phyloP scores from a whole-genome alignment of 2,113 vertebrate species.

The Platysternon megacephalum region DNA sequence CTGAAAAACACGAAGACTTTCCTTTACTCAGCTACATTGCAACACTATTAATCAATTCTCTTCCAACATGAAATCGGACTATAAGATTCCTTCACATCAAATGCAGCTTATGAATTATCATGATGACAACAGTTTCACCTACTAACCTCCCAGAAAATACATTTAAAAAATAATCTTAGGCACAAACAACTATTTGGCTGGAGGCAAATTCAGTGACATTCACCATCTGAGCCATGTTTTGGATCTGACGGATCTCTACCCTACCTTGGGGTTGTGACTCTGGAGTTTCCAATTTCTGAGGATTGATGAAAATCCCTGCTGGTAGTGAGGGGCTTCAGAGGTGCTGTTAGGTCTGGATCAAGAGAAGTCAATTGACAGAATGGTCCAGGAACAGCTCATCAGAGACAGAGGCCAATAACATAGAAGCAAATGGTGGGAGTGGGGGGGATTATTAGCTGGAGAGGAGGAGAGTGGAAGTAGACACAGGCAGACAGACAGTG shows the following conservation, averaged over 20 bases:
- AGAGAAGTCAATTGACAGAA: not conserved
- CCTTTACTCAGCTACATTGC: not conserved
- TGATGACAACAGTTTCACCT: not conserved
- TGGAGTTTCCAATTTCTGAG: not conserved
- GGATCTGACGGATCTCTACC: not conserved
- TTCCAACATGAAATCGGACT: not conserved
- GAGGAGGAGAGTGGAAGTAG: not conserved
- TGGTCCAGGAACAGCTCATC: not conserved
- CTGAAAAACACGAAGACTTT: not conserved
- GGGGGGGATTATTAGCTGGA: not conserved
- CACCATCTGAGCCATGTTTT: not conserved
- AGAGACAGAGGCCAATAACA: not conserved
- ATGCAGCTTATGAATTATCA: not conserved
- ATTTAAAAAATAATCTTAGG: not conserved
- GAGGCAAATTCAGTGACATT: not conserved
- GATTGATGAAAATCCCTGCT: not conserved
- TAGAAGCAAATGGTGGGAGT: not conserved
- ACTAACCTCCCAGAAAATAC: not conserved
- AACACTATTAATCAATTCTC: not conserved
- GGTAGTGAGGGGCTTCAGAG: not conserved
- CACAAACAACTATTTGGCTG: not conserved
- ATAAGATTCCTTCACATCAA: not conserved
- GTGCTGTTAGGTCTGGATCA: not conserved
- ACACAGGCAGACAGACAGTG: not conserved
- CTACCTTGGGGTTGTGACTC: not conserved